Evolutionary conservation across 1,140 invertebrate genomes (phyloP), one percentile per base, ranked within the genome.

Genomic region (silkworm (Bombyx mori)): DNA sequence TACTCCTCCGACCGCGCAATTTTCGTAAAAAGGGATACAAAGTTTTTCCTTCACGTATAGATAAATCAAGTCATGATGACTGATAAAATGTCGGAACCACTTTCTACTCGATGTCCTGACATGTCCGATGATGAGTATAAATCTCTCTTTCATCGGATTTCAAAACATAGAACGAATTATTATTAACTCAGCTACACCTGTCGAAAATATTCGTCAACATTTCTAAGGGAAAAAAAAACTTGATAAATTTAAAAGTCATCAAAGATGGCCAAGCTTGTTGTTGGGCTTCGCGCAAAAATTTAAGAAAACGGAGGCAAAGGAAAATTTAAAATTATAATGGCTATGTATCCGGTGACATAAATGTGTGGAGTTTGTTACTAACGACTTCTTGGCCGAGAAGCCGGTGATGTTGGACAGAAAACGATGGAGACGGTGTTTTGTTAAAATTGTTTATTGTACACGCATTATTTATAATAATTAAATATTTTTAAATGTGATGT

Each of bases 301-400:
- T 84, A 79, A 72, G 82, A 75, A 79, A 35, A 35, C 4, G 26
- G 4, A 35, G 26, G 26, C 26, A 35, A 35, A 35, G 26, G 79
- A 79, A 79, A 83, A 87, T 87, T 87, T 87, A 85, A 87, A 87
- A 87, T 87, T 87, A 84, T 87, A 87, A 87, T 87, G 70, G 79
- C 82, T 74, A 80, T 82, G 83, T 87, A 85, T 87, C 83, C 82
- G 83, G 83, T 87, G 83, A 87, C 83, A 85, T 78, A 87, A 86
- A 87, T 87, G 83, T 87, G 82, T 79, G 76, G 83, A 87, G 82
- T 87, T 87, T 87, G 83, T 85, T 87, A 77, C 83, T 85, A 87
- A 87, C 83, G 83, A 87, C 83, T 87, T 86, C 73, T 73, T 77
- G 72, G 67, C 63, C 61, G 76, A 79, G 80, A 79, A 73, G 75